Conservation (phyloP, 1,140 invertebrate species). For the Micrasema minimum region DNA sequence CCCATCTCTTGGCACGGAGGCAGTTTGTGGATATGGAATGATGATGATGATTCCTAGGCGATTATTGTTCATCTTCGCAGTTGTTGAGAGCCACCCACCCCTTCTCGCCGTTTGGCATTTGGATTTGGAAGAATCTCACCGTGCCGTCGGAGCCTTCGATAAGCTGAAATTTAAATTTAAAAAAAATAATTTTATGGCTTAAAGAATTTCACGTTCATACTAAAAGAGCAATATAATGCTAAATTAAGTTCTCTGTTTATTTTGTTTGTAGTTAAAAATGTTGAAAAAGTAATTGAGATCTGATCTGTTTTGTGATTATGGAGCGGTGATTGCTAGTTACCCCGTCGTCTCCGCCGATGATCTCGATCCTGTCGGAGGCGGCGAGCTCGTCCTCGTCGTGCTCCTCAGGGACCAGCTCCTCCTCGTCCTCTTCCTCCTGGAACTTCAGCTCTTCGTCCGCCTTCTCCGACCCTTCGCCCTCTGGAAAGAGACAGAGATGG, state of each 20-base stretch:
- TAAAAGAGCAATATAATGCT: too few relatives aligned
- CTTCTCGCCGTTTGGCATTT: conserved; percentile 63
- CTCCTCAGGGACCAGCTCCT: background rate
- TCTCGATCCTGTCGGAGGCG: conserved; percentile 40
- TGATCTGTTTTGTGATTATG: too few relatives aligned
- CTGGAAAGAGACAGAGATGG: background rate
- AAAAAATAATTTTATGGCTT: too few relatives aligned
- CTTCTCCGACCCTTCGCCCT: background rate
- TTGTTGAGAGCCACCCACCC: conserved; percentile 59
- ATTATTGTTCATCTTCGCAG: conserved; percentile 11
- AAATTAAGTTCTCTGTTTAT: too few relatives aligned
- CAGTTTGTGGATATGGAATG: too few relatives aligned
- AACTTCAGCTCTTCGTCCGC: conserved; percentile 4
- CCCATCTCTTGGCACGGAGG: too few relatives aligned
- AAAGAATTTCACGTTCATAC: too few relatives aligned
- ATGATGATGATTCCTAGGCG: too few relatives aligned
- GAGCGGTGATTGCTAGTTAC: too few relatives aligned
- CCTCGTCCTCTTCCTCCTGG: conserved; percentile 11
- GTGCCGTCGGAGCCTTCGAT: conserved; percentile 56
- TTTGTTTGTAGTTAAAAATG: too few relatives aligned
- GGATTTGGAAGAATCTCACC: conserved; percentile 66
- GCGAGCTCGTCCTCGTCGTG: conserved; percentile 32
- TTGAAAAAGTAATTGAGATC: too few relatives aligned
- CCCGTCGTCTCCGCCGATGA: conserved; percentile 49
- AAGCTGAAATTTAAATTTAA: conserved; percentile 22